Conservation (phyloP, 2,888 invertebrate species). For the Pemphredon lugubris region DNA sequence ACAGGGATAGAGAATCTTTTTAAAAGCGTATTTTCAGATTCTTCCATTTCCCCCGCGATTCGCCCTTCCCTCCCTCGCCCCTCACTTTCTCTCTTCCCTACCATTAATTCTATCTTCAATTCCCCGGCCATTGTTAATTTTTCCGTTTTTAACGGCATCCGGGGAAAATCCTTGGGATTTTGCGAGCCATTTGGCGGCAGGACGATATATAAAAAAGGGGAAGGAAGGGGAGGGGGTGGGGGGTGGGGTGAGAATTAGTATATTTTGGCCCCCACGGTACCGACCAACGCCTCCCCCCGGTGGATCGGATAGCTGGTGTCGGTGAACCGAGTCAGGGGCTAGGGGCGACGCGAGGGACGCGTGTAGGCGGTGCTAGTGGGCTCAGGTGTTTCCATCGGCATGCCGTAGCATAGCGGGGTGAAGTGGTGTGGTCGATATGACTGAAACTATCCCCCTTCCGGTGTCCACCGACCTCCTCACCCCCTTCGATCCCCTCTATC, state of each 20-base stretch:
- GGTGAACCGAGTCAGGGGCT: not conserved
- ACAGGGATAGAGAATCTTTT: constrained; percentile 45
- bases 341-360: not conserved
- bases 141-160: constrained; percentile 24
- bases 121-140: constrained; percentile 18
- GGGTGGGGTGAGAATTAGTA: constrained; percentile 46
- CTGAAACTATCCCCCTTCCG: constrained; percentile 64
- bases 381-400: constrained; percentile 71
- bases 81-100: constrained; percentile 7
- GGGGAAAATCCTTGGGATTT: constrained; percentile 31
- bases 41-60: not conserved
- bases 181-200: constrained; percentile 28
- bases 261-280: constrained; percentile 28
- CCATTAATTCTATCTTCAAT: not conserved
- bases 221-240: no score
- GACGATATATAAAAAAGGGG: constrained; percentile 11
- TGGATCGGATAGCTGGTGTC: constrained; percentile 23
- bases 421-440: constrained; percentile 77
- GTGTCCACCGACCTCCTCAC: no score
- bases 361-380: constrained; percentile 47
- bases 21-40: constrained; percentile 30
- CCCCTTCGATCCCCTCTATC: constrained; percentile 59
- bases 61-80: not conserved
- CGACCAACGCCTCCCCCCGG: not conserved
- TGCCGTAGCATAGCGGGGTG: constrained; percentile 64